phyloP scores from a whole-genome alignment of 2,888 invertebrate species.

The Toxonevra muliebris region DNA sequence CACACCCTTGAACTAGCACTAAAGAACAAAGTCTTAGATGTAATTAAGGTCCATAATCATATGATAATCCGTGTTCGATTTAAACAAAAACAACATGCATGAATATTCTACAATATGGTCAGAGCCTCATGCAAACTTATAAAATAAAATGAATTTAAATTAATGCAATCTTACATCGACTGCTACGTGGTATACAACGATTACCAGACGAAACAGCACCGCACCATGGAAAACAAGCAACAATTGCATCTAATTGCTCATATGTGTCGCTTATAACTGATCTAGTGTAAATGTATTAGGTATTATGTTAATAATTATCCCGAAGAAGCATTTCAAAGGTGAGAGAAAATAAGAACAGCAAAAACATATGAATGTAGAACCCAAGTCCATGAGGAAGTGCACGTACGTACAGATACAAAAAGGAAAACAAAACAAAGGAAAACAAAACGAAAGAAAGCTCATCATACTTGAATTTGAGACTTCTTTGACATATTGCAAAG shows the following conservation, averaged over 20 bases:
- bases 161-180: slow-evolving; percentile 68
- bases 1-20: too few species aligned
- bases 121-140: too few species aligned
- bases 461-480: slow-evolving; percentile 77
- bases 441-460: slow-evolving; percentile 21
- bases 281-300: slow-evolving; percentile 22
- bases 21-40: too few species aligned
- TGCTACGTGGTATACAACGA: slow-evolving; percentile 71
- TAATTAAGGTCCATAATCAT: too few species aligned
- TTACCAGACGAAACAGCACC: slow-evolving; percentile 69
- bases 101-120: too few species aligned
- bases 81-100: background rate
- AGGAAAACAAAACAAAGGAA: slow-evolving; percentile 21
- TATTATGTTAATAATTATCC: slow-evolving; percentile 15
- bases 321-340: slow-evolving; percentile 26
- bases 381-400: slow-evolving; percentile 7
- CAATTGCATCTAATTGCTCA: slow-evolving; percentile 78
- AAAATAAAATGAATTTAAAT: slow-evolving; percentile 28
- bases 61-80: too few species aligned
- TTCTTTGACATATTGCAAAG: slow-evolving; percentile 83
- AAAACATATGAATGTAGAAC: slow-evolving; percentile 22
- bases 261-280: slow-evolving; percentile 72
- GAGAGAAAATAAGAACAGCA: slow-evolving; percentile 35
- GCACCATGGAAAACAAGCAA: slow-evolving; percentile 83
- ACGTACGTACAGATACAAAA: slow-evolving; percentile 5